Evolutionary conservation across 2,888 invertebrate species (phyloP).

Genomic region (Macrophya annulata): DNA sequence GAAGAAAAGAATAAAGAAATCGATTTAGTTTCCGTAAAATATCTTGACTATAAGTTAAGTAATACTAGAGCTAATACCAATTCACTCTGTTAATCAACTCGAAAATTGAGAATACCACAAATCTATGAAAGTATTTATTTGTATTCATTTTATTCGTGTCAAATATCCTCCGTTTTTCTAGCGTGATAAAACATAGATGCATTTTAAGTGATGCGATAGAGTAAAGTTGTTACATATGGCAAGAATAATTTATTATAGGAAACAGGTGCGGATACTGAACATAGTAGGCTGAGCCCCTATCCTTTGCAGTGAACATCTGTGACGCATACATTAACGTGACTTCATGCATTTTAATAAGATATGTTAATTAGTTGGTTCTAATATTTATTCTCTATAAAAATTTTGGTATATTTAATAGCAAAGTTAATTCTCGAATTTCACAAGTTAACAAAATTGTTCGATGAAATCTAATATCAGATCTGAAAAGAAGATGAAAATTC

Average conservation of each 20-base stretch:
- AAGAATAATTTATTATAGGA: conserved; percentile 57
- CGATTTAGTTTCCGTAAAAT: neutral
- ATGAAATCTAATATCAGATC: neutral
- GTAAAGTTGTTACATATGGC: conserved; percentile 16
- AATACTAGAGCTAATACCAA: neutral
- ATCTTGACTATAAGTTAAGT: conserved; percentile 6
- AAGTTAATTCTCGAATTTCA: neutral
- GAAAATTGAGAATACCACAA: neutral
- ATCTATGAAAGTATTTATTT: neutral
- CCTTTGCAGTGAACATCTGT: conserved; percentile 62
- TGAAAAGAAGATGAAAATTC: neutral
- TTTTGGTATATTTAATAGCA: neutral
- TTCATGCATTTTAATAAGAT: conserved; percentile 64
- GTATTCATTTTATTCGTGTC: neutral
- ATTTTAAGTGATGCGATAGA: neutral
- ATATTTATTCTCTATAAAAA: conserved; percentile 45
- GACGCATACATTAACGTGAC: conserved; percentile 58
- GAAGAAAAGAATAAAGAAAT: neutral
- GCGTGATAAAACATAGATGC: neutral
- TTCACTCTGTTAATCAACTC: neutral
- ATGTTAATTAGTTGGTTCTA: conserved; percentile 59
- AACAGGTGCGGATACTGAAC: conserved; percentile 62
- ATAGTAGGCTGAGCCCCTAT: conserved; percentile 59
- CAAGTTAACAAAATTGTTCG: neutral
- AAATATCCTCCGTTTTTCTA: neutral